Conservation (phyloP, 2,113 vertebrate genomes). For the Istiophorus platypterus region DNA sequence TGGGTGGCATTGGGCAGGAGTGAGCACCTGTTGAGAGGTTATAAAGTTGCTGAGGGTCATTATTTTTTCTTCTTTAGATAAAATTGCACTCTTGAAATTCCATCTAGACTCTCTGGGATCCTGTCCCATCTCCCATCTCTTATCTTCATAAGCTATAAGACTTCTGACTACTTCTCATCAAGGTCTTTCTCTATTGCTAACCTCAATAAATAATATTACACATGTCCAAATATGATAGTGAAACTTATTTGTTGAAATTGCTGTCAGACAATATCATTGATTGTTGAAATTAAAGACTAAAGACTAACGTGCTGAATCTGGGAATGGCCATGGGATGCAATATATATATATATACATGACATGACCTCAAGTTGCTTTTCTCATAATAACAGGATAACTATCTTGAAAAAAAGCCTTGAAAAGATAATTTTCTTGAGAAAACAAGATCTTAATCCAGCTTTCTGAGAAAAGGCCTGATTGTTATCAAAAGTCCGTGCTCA, state of each 20-base stretch:
- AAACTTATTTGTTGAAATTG: neutral
- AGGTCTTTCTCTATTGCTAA: neutral
- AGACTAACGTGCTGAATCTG: neutral
- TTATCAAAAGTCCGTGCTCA: neutral
- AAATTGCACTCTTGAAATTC: neutral
- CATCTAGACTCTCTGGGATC: neutral
- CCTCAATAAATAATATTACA: neutral
- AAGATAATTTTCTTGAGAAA: neutral
- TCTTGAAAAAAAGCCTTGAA: neutral
- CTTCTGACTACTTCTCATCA: neutral
- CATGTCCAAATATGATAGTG: neutral
- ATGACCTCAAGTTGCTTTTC: neutral
- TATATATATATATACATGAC: no score
- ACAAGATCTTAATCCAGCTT: neutral
- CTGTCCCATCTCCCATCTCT: neutral
- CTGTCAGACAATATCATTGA: neutral
- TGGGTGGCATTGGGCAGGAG: slow-evolving; percentile 84
- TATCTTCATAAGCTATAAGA: neutral
- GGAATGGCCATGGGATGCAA: neutral
- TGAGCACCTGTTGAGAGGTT: slow-evolving; percentile 83
- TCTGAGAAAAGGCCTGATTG: neutral
- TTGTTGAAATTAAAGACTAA: neutral
- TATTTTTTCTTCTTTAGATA: neutral
- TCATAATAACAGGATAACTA: neutral
- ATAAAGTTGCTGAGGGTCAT: neutral